Percentiles rank a stretch among this genome's conserved stretches.
Conservation (phyloP, 2,113 vertebrate species). For the Chloroceryle aenea region DNA sequence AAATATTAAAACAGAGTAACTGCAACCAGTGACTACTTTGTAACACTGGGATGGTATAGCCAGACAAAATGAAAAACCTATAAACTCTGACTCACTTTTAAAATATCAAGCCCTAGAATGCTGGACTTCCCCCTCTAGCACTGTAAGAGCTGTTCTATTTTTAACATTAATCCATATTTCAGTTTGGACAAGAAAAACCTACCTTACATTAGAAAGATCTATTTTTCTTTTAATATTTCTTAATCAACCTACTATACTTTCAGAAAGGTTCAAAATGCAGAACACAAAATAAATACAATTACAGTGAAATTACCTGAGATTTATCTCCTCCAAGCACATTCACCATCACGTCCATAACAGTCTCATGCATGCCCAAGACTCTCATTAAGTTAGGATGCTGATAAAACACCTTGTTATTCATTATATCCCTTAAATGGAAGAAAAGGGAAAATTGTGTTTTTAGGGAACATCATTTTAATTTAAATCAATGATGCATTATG, state of each 20-base stretch:
- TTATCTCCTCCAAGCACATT: slow-evolving; percentile 95
- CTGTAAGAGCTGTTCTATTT: background rate
- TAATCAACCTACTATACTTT: background rate
- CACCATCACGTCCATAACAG: slow-evolving; percentile 99
- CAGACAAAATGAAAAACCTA: background rate
- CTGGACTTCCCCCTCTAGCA: background rate
- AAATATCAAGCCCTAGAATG: background rate
- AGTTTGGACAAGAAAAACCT: background rate
- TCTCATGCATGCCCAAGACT: slow-evolving; percentile 98
- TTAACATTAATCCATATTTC: background rate
- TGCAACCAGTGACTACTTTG: background rate
- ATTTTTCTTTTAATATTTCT: background rate
- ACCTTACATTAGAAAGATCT: background rate
- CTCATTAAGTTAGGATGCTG: slow-evolving; percentile 99
- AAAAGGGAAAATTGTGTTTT: background rate
- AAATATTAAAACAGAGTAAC: background rate
- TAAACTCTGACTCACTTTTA: background rate
- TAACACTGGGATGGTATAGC: background rate
- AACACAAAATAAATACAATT: background rate
- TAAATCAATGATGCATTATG: background rate
- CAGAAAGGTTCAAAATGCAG: background rate
- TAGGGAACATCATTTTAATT: background rate
- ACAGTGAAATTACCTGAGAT: slow-evolving; percentile 85
- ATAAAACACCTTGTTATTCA: slow-evolving; percentile 99
- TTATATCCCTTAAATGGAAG: slow-evolving; percentile 87